Percentiles rank a stretch among this genome's conserved stretches.
These are phyloP conservation scores for Drosophila rhopaloa DNA, from an alignment of 1,140 invertebrate species.

Conservation along the genomic window DNA sequence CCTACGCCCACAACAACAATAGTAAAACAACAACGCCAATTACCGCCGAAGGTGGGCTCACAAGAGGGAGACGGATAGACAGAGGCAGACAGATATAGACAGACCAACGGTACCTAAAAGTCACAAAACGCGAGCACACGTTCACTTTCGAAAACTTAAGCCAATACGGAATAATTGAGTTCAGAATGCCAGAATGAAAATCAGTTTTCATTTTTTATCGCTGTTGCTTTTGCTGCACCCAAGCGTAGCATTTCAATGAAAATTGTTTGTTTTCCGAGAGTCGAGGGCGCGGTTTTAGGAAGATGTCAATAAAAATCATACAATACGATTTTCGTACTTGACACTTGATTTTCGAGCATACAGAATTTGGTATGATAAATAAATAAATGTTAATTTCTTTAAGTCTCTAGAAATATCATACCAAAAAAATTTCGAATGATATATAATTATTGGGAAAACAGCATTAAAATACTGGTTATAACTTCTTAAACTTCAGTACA, in stretches of 20 bases:
- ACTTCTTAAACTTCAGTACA: not conserved
- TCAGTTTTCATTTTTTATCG: slow-evolving; percentile 18
- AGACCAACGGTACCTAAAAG: slow-evolving; percentile 16
- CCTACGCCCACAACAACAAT: slow-evolving; percentile 62
- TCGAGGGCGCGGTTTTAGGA: slow-evolving; percentile 12
- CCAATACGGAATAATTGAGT: slow-evolving; percentile 30
- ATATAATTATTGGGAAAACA: too few species aligned
- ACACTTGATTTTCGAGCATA: too few species aligned
- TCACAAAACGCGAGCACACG: slow-evolving; percentile 14
- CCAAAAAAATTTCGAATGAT: too few species aligned
- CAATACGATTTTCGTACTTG: not conserved
- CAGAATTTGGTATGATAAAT: too few species aligned
- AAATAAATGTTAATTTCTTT: too few species aligned
- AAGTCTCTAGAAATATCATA: too few species aligned
- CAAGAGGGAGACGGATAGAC: not conserved
- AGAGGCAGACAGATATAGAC: not conserved
- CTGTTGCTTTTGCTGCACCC: slow-evolving; percentile 33
- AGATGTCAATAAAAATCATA: slow-evolving; percentile 9
- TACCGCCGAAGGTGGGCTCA: slow-evolving; percentile 22
- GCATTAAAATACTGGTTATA: too few species aligned
- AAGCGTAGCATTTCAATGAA: slow-evolving; percentile 40
- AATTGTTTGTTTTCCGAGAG: slow-evolving; percentile 21
- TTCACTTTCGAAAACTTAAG: slow-evolving; percentile 29
- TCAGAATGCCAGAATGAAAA: slow-evolving; percentile 42
- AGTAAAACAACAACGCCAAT: slow-evolving; percentile 42